Percentiles rank a stretch among this genome's conserved stretches.
Evolutionary conservation across 2,888 invertebrate genomes (phyloP).

Genomic region (Trichopria drosophilae): DNA sequence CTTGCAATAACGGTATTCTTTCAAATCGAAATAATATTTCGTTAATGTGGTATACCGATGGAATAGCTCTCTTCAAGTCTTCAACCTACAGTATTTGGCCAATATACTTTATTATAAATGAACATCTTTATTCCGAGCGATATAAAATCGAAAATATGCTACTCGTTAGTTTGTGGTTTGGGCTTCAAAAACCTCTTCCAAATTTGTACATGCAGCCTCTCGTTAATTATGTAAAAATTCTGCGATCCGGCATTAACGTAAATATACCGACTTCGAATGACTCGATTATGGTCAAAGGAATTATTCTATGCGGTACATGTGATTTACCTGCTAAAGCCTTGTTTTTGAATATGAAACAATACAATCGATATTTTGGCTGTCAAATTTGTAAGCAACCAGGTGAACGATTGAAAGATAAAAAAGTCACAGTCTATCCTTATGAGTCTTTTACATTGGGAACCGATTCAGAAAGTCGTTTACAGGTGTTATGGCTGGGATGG

Average conservation of each 20-base stretch:
- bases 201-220: slow-evolving; percentile 1
- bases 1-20: slow-evolving; percentile 6
- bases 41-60: slow-evolving; percentile 29
- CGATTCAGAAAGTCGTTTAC: slow-evolving; percentile 13
- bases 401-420: background rate
- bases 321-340: slow-evolving; percentile 22
- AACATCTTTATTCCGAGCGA: slow-evolving; percentile 18
- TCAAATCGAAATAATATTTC: slow-evolving; percentile 23
- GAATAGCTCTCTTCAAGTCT: slow-evolving; percentile 22
- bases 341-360: slow-evolving; percentile 28
- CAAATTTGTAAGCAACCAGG: slow-evolving; percentile 23
- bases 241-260: background rate
- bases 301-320: slow-evolving; percentile 14
- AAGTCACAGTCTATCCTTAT: slow-evolving; percentile 21
- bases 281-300: slow-evolving; percentile 6
- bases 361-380: slow-evolving; percentile 27
- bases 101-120: slow-evolving; percentile 5
- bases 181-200: too few relatives aligned
- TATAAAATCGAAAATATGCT: too few relatives aligned
- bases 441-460: slow-evolving; percentile 14
- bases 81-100: slow-evolving; percentile 14
- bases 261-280: slow-evolving; percentile 1
- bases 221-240: background rate
- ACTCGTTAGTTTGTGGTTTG: too few relatives aligned
- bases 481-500: too few relatives aligned